Conservation (phyloP, 1,140 invertebrate genomes). For the Drosophila sturtevanti region DNA sequence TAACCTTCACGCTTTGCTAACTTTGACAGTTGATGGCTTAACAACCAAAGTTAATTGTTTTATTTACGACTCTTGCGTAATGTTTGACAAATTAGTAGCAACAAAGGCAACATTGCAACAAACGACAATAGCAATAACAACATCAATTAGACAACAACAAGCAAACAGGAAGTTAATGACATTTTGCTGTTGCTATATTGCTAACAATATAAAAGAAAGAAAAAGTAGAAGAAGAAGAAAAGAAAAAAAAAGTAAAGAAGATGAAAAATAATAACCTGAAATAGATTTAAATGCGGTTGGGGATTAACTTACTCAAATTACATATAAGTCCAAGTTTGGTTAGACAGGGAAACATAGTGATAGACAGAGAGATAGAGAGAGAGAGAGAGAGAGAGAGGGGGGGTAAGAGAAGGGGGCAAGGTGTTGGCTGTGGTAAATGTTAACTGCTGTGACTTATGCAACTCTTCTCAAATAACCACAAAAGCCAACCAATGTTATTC, state of each 20-base stretch:
- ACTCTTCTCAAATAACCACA: constrained; percentile 32
- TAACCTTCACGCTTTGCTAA: constrained; percentile 51
- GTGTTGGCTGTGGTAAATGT: constrained; percentile 6
- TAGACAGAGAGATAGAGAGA: not conserved
- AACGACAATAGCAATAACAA: constrained; percentile 43
- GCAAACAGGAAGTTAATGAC: constrained; percentile 70
- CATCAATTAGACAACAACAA: constrained; percentile 26
- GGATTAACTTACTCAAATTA: constrained; percentile 41
- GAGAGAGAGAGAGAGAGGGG: not conserved
- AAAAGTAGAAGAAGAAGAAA: constrained; percentile 34
- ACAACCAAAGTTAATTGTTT: constrained; percentile 75
- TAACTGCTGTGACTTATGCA: constrained; percentile 34
- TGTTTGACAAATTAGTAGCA: constrained; percentile 76
- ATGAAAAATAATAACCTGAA: constrained; percentile 47
- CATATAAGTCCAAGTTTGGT: not conserved
- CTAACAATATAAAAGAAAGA: constrained; percentile 38
- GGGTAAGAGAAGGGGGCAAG: not conserved
- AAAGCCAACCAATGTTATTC: constrained; percentile 40
- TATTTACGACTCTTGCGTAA: constrained; percentile 76
- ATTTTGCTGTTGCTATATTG: constrained; percentile 46
- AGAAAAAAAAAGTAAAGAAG: constrained; percentile 33
- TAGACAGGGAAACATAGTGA: not conserved
- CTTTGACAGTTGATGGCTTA: constrained; percentile 44
- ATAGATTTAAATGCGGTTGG: constrained; percentile 55
- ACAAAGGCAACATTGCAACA: constrained; percentile 25